Conservation (phyloP, 2,113 vertebrate species). For the Cranoglanis bouderius region DNA sequence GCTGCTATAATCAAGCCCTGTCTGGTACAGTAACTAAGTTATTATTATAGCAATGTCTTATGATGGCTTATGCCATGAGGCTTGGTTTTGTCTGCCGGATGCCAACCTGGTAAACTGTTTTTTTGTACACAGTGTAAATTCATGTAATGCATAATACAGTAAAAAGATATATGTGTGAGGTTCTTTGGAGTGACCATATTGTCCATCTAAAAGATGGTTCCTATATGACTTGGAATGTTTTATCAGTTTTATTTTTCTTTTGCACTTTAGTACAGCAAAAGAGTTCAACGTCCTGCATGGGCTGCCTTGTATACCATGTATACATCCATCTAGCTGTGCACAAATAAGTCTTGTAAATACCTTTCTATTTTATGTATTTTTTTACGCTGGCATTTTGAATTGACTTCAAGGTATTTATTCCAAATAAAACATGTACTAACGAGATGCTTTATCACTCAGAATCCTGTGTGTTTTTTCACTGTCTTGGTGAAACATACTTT, state of each 20-base stretch:
- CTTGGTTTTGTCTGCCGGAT: constrained; percentile 53
- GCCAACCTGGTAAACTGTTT: constrained; percentile 58
- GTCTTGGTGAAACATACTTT: constrained; percentile 11
- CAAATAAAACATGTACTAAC: constrained; percentile 73
- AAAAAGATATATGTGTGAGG: constrained; percentile 60
- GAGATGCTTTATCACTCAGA: background rate
- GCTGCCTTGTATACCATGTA: constrained; percentile 82
- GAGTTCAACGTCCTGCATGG: constrained; percentile 68
- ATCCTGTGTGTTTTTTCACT: background rate
- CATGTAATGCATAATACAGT: constrained; percentile 65
- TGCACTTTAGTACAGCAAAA: constrained; percentile 79
- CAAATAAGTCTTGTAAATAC: constrained; percentile 74
- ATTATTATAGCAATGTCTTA: constrained; percentile 66
- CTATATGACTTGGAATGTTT: constrained; percentile 64
- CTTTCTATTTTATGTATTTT: constrained; percentile 59
- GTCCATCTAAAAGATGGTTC: constrained; percentile 68
- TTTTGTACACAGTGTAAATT: constrained; percentile 64
- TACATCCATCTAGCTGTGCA: constrained; percentile 77
- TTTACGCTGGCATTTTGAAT: constrained; percentile 68
- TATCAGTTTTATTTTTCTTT: constrained; percentile 64
- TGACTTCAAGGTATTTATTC: constrained; percentile 77
- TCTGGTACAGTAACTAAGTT: constrained; percentile 76
- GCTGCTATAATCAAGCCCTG: constrained; percentile 66
- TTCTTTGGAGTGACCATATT: constrained; percentile 65
- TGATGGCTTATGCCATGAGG: constrained; percentile 50